phyloP scores from a whole-genome alignment of 2,888 invertebrate species.

The Oscheius myriophilus region DNA sequence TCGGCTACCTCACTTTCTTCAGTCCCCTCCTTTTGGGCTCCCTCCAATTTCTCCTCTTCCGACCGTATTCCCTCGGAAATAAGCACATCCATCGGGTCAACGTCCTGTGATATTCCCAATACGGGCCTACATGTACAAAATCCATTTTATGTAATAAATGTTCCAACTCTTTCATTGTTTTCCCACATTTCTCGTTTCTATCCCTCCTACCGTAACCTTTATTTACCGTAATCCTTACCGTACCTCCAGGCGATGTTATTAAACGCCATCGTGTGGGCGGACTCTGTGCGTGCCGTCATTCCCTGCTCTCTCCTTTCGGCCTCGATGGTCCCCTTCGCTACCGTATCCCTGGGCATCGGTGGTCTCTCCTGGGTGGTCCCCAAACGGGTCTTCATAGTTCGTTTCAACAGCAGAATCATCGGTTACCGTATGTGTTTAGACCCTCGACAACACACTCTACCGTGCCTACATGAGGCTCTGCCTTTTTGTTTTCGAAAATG shows the following conservation, averaged over 20 bases:
- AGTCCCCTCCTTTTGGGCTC: conserved; percentile 61
- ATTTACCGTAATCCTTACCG: not conserved
- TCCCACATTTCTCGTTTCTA: not conserved
- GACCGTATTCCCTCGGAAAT: conserved; percentile 54
- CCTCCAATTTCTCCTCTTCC: conserved; percentile 58
- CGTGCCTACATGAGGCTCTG: conserved; percentile 60
- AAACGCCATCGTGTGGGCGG: conserved; percentile 37
- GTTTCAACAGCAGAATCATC: not conserved
- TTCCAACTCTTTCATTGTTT: not conserved
- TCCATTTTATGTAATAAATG: not conserved
- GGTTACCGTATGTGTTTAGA: conserved; percentile 14
- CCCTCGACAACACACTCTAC: conserved; percentile 62
- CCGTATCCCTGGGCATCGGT: conserved; percentile 52
- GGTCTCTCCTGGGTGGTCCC: conserved; percentile 59
- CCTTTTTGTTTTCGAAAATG: conserved; percentile 67
- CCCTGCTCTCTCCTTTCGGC: conserved; percentile 53
- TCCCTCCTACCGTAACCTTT: not conserved
- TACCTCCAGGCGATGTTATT: conserved; percentile 34
- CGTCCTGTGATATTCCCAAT: conserved; percentile 6
- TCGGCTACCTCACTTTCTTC: conserved; percentile 56
- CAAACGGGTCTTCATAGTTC: conserved; percentile 31
- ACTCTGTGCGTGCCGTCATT: conserved; percentile 39
- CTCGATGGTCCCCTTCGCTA: conserved; percentile 62
- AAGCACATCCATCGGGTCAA: conserved; percentile 36
- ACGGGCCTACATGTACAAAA: conserved; percentile 1